Evolutionary conservation across 92 coral and sea anemone species (phyloP).

Genomic region (Siderastrea siderea): DNA sequence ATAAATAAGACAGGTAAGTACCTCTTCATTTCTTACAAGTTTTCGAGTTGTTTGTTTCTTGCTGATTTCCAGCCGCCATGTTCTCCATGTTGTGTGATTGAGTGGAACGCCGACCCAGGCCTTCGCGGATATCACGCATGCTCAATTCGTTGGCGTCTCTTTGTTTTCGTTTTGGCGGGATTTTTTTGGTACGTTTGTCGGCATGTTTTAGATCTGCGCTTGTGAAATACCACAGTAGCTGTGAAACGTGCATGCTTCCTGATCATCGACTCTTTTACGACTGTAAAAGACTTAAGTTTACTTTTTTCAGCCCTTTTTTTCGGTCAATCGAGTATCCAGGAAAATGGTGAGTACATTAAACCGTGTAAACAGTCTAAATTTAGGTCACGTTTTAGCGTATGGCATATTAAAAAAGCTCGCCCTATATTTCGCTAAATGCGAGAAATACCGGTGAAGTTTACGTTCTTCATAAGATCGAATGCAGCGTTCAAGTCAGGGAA

Average conservation of each 20-base stretch:
- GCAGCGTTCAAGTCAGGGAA: too few relatives aligned
- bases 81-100: background rate
- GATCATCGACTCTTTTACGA: background rate
- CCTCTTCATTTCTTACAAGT: constrained; percentile 54
- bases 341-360: constrained; percentile 7
- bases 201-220: background rate
- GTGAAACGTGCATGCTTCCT: background rate
- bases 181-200: background rate
- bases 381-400: too few relatives aligned
- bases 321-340: background rate
- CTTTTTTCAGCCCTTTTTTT: background rate
- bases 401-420: too few relatives aligned
- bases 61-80: constrained; percentile 31
- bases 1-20: constrained; percentile 61
- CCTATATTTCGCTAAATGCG: too few relatives aligned
- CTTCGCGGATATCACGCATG: constrained; percentile 6
- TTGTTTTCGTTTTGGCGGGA: constrained; percentile 7
- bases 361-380: background rate
- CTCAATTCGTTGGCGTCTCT: constrained; percentile 1
- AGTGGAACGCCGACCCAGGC: background rate
- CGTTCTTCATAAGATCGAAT: too few relatives aligned
- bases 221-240: background rate
- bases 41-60: constrained; percentile 1
- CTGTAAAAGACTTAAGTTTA: background rate
- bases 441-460: too few relatives aligned